phyloP scores from a whole-genome alignment of 2,113 vertebrate species.

The Climacteris rufus region DNA sequence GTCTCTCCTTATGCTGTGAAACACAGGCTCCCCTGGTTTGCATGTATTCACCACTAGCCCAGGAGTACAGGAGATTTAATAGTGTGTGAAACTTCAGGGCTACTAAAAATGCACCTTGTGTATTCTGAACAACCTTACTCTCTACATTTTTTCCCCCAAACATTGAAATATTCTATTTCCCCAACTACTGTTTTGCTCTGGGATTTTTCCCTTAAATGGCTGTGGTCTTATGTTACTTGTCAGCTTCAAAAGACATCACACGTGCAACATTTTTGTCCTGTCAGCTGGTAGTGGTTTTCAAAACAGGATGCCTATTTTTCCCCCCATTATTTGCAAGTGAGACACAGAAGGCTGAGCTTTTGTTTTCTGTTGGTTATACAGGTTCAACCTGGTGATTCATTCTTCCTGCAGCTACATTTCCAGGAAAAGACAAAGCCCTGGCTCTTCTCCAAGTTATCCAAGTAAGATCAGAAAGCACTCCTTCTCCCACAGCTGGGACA shows the following conservation, averaged over 20 bases:
- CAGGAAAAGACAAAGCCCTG: slow-evolving; percentile 57
- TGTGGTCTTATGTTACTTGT: not conserved
- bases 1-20: not conserved
- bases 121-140: not conserved
- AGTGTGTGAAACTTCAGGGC: not conserved
- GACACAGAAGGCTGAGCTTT: slow-evolving; percentile 37
- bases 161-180: not conserved
- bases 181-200: not conserved
- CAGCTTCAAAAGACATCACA: slow-evolving; percentile 5
- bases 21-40: not conserved
- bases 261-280: slow-evolving; percentile 10
- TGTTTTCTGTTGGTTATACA: slow-evolving; percentile 44
- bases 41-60: not conserved
- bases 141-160: not conserved
- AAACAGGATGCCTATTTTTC: slow-evolving; percentile 60
- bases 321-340: slow-evolving; percentile 45
- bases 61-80: not conserved
- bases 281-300: slow-evolving; percentile 40
- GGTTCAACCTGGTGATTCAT: slow-evolving; percentile 52
- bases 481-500: not conserved
- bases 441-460: slow-evolving; percentile 35
- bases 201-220: slow-evolving; percentile 38
- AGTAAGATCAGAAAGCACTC: not conserved
- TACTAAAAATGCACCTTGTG: not conserved
- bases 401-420: slow-evolving; percentile 54